Percentiles rank a stretch among this genome's conserved stretches.
These are phyloP conservation scores for Rhagium mordax DNA, from an alignment of 2,888 invertebrate genomes.

Conservation along the genomic window DNA sequence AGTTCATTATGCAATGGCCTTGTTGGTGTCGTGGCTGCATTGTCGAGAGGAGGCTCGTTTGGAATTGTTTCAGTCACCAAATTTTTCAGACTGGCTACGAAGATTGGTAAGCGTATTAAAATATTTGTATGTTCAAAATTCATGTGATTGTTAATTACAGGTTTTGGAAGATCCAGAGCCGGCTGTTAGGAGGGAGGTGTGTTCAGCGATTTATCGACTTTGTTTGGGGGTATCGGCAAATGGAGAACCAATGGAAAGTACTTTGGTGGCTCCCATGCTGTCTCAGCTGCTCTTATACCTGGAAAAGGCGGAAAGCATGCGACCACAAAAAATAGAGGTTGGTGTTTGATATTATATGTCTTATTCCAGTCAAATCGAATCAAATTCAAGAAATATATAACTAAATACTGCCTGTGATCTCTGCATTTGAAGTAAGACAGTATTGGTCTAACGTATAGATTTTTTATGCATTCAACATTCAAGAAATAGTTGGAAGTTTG, in stretches of 20 bases:
- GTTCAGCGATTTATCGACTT: conserved; percentile 91
- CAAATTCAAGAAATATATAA: too few species aligned
- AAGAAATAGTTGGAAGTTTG: too few species aligned
- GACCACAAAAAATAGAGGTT: conserved; percentile 74
- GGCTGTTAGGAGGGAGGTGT: conserved; percentile 90
- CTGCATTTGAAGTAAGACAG: too few species aligned
- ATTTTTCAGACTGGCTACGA: conserved; percentile 87
- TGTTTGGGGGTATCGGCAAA: conserved; percentile 79
- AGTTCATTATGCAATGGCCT: conserved; percentile 92
- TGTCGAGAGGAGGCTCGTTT: conserved; percentile 86
- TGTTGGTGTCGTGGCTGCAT: conserved; percentile 94
- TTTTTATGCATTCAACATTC: too few species aligned
- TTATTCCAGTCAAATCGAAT: too few species aligned
- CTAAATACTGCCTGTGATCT: neutral
- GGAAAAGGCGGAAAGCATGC: conserved; percentile 89
- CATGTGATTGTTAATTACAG: conserved; percentile 32
- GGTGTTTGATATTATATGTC: too few species aligned
- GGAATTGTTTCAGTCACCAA: conserved; percentile 82
- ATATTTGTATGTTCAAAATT: neutral
- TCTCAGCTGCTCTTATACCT: conserved; percentile 87
- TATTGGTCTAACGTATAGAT: too few species aligned
- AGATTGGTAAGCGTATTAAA: conserved; percentile 72
- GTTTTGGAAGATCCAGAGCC: conserved; percentile 94
- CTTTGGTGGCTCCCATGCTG: conserved; percentile 83
- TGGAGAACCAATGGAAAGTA: conserved; percentile 72